A percentile compares a stretch with the other conserved stretches of the same genome.
Conservation (phyloP, 2,888 invertebrate genomes). For the Molorchus minor region DNA sequence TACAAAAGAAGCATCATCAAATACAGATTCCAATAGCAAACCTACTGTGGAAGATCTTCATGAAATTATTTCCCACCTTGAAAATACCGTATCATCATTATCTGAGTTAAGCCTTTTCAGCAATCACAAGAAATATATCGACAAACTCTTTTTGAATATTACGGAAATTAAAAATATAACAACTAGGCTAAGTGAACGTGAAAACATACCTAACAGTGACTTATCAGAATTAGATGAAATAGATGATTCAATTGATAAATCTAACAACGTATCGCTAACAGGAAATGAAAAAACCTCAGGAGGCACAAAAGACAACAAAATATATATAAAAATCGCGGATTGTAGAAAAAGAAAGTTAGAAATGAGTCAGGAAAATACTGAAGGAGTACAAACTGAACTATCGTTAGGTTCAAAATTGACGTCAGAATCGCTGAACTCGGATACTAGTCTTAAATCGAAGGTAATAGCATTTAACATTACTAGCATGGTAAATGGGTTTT, state of each 20-base stretch:
- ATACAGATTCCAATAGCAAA: constrained; percentile 8
- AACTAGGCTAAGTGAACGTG: constrained; percentile 21
- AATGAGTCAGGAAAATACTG: constrained; percentile 3
- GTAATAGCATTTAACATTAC: too few species aligned
- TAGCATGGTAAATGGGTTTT: too few species aligned
- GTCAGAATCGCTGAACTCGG: constrained; percentile 20
- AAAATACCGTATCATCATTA: constrained; percentile 23
- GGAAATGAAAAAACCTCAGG: constrained; percentile 4
- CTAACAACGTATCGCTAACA: too few species aligned
- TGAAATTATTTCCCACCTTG: constrained; percentile 32
- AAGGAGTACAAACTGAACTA: constrained; percentile 28
- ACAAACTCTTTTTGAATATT: constrained; percentile 31
- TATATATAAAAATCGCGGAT: constrained; percentile 38
- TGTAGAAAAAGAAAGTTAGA: constrained; percentile 11
- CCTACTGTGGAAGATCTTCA: constrained; percentile 30
- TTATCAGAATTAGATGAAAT: not conserved
- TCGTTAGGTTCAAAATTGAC: constrained; percentile 19
- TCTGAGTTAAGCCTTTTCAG: constrained; percentile 19
- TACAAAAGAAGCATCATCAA: not conserved
- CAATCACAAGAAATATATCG: constrained; percentile 28
- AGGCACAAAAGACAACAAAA: constrained; percentile 34
- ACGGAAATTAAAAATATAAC: constrained; percentile 34
- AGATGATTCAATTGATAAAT: too few species aligned
- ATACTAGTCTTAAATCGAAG: constrained; percentile 13
- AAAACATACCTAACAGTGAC: not conserved